Evolutionary conservation across 2,888 invertebrate species (phyloP).

Genomic region (Hypena proboscidalis): DNA sequence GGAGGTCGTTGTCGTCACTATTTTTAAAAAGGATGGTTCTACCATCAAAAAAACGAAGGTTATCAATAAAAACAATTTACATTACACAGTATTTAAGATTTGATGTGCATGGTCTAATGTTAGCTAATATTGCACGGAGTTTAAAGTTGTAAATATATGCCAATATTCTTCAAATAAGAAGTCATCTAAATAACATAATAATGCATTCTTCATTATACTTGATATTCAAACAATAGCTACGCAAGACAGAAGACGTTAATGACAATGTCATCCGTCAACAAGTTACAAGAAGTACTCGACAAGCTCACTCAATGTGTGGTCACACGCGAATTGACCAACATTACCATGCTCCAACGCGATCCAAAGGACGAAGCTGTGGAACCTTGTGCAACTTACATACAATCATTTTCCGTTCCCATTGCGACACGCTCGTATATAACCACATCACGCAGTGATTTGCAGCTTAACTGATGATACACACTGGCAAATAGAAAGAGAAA

Average conservation of each 20-base stretch:
- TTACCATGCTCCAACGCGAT: constrained; percentile 3
- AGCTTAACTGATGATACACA: constrained; percentile 55
- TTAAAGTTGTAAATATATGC: no score
- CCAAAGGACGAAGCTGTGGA: constrained; percentile 18
- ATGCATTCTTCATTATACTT: no score
- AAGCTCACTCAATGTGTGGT: constrained; percentile 1
- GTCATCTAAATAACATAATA: no score
- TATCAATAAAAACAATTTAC: no score
- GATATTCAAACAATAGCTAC: no score
- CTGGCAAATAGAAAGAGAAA: constrained; percentile 20
- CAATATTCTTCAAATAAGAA: no score
- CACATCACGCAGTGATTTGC: constrained; percentile 72
- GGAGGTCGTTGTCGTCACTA: constrained; percentile 1
- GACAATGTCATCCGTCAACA: no score
- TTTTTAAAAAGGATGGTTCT: background rate
- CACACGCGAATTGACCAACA: constrained; percentile 22
- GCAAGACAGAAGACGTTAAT: no score
- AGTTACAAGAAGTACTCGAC: no score
- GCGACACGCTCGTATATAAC: constrained; percentile 58
- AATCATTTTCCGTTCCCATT: constrained; percentile 64
- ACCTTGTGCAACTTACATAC: constrained; percentile 43
- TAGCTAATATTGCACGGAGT: no score
- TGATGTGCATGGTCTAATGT: no score
- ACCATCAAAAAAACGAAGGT: background rate
- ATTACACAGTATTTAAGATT: no score